Evolutionary conservation across 2,888 invertebrate species (phyloP), one percentile per base, ranked within the genome.

Genomic region (Tubulanus polymorphus): DNA sequence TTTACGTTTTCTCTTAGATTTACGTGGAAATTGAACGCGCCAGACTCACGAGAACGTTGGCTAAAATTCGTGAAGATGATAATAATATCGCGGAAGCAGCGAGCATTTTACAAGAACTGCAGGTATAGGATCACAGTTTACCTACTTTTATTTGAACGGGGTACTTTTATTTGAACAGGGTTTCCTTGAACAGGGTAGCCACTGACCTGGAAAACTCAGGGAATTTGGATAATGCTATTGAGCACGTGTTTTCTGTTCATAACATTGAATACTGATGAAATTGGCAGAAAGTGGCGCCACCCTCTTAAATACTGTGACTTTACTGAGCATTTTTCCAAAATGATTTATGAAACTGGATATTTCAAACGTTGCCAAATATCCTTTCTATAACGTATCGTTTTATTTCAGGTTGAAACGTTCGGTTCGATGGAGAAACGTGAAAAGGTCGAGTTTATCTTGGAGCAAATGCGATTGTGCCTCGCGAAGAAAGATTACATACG

Each of bases 11-110:
- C n/a, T n/a, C n/a, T 37, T 70, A 87, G 87, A 99, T 99, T 64
- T 99, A 99, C 78, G 99, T 99, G n/a, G 99, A 99, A 84, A 95
- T 96, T 8, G 99, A 99, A 80, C 84, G 99, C 69, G 99, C 99
- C 3, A 85, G 97, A 53, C 82, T 99, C 5, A 99, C 99, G 1
- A 90, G 94, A 58, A 82, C 80, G 52, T 71, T 85, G 55, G 82
- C 84, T 3, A 78, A 80, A 62, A 83, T 84, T 62, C 76, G 80
- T 57, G 85, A 85, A 71, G 78, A 78, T 45, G 82, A 82, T 55
- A 82, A 82, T 1, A 80, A 83, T 57, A 84, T 93, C 1, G 83
- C 88, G 5, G 93, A 91, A 69, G 99, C 99, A 18, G 93, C 94
- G 0, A 86, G 89, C 63, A 91, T 95, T 53, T 89, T 99, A 77